Conservation (phyloP, 1,140 invertebrate species). For the Drosophila tsacasi region DNA sequence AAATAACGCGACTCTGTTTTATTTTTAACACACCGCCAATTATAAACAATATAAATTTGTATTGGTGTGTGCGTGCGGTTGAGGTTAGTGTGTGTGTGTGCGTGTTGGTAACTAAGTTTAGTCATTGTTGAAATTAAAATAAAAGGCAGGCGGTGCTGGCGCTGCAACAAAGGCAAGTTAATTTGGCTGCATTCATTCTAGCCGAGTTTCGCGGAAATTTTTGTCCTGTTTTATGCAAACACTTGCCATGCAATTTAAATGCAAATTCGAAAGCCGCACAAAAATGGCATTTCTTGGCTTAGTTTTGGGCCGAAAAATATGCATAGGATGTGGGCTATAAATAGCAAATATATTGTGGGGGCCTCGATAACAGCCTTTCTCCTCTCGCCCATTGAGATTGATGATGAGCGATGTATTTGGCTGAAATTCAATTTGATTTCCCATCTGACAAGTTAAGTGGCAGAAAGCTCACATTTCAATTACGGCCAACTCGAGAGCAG, state of each 20-base stretch:
- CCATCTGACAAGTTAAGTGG: constrained; percentile 57
- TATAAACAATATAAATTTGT: constrained; percentile 68
- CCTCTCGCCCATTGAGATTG: constrained; percentile 15
- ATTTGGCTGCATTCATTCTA: constrained; percentile 61
- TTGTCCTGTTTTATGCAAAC: constrained; percentile 30
- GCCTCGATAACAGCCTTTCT: not conserved
- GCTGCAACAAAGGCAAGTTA: constrained; percentile 71
- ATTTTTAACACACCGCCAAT: constrained; percentile 81
- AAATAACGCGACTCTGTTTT: constrained; percentile 76
- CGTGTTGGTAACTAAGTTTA: constrained; percentile 71
- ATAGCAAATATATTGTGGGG: constrained; percentile 13
- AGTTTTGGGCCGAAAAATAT: constrained; percentile 19
- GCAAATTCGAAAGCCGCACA: constrained; percentile 53
- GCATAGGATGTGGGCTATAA: constrained; percentile 33
- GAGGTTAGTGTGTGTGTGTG: constrained; percentile 20
- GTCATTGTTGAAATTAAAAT: constrained; percentile 77
- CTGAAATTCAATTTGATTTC: constrained; percentile 41
- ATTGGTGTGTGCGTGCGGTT: constrained; percentile 15
- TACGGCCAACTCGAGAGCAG: constrained; percentile 34
- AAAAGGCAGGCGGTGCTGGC: constrained; percentile 28
- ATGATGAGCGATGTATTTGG: constrained; percentile 41
- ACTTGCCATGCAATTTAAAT: constrained; percentile 73
- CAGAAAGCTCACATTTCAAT: constrained; percentile 68
- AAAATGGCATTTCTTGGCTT: constrained; percentile 32
- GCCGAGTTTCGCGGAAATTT: constrained; percentile 19